phyloP scores from a whole-genome alignment of 2,888 invertebrate genomes.

The Xestoiulus laeticollis region DNA sequence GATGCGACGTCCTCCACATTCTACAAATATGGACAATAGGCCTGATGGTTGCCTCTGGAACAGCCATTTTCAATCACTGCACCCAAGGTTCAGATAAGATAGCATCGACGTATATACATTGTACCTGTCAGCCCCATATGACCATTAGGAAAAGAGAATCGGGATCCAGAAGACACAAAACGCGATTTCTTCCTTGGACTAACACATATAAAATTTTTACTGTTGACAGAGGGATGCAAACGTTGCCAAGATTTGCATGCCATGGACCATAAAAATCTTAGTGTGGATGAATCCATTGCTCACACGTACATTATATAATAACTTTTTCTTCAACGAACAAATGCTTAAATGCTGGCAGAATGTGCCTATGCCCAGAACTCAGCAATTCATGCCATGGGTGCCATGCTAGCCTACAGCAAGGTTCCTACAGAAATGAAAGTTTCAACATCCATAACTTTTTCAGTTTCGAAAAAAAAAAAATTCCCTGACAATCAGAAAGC shows the following conservation, averaged over 20 bases:
- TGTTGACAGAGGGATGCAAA: background rate
- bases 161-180: background rate
- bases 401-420: too few species aligned
- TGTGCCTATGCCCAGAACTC: too few species aligned
- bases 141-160: background rate
- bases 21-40: slow-evolving; percentile 22
- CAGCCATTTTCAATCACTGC: background rate
- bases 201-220: background rate
- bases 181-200: background rate
- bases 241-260: background rate
- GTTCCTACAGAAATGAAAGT: too few species aligned
- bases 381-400: too few species aligned
- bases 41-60: background rate
- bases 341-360: background rate
- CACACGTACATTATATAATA: background rate
- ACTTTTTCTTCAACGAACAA: background rate
- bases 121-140: slow-evolving; percentile 13
- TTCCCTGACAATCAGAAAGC: too few species aligned
- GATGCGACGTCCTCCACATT: slow-evolving; percentile 28
- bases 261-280: background rate
- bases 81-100: background rate
- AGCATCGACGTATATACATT: background rate
- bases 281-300: background rate
- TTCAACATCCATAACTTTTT: too few species aligned
- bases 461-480: too few species aligned